Base-by-base conservation (phyloP, 1,140 invertebrate species). In the Pachyrhynchus sulphureomaculatus region DNA sequence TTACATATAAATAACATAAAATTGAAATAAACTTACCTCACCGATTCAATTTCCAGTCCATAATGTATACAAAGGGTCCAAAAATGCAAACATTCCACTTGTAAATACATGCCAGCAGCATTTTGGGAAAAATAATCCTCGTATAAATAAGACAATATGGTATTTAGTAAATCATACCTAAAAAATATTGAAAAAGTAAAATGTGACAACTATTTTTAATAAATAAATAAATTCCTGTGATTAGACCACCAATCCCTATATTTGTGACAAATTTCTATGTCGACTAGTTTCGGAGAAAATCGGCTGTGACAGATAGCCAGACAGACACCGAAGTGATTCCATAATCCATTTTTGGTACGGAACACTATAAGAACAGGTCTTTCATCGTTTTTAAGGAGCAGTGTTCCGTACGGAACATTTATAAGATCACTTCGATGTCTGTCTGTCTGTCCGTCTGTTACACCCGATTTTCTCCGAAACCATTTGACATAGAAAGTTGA, bases 61-160 rank as follows among this genome's bases (percentile, higher is more conserved):
- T 78, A 81, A 58, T 76, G 68, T 2, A 81, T 37, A 17, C 81
- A 67, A 45, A 79, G 75, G 24, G 77, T 76, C 68, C 79, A 76
- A 52, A 82, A 75, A 69, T 77, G 75, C 36, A 78, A 76, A 13
- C 80, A 75, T 77, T 87, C 85, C 10, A 82, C 83, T 73, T 86
- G 84, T 59, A 87, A 75, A 51, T 79, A 77, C 29, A 83, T 63
- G 10, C 80, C 78, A 68, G 77, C 78, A 12, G 74, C 76, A 36
- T 81, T 77, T 63, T 77, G 71, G 5, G 79, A 73, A 49, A 74
- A 69, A 42, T 42, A 69, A 24, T 81, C 80, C 61, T 76, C 78
- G 42, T 74, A 72, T 21, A 83, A 72, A 67, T 81, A 83, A 20
- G 70, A 70, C 34, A 76, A 68, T 45, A 83, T 68, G 12, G 78